Evolutionary conservation across 2,797 vertebrate genomes (phyloP), one percentile per base, ranked within the genome.

Genomic region (Coilia nasus): DNA sequence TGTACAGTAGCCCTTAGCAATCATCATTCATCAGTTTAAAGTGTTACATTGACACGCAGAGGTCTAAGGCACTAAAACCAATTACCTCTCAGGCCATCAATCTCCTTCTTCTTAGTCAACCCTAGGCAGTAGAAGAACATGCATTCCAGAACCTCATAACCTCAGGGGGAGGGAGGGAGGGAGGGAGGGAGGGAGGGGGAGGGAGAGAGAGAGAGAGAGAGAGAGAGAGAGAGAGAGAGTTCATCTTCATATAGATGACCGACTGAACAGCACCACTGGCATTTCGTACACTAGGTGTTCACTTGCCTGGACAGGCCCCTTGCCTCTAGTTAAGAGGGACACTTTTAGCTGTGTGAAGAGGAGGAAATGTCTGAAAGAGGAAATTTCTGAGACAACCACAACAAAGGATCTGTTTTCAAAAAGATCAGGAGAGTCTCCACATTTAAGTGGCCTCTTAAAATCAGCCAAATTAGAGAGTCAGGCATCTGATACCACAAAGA

Each of bases 271-370:
- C 17, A 23, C 67, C 67, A 75, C 67, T 75, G 67, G 67, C 67
- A 3, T 35, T 75, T 41, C 31, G 35, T 31, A 75, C 31, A 41
- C 15, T 28, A 14, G 23, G 62, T 67, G 62, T 31, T 67, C 25
- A 88, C 92, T 75, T 93, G 95, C 94, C 90, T 88, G 90, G 85
- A 91, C 94, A 94, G 87, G 94, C 91, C 25, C 81, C 9, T 81
- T 83, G 91, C 50, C 50, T 35, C 67, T 75, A 35, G 67, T 93
- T 91, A 90, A 91, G 90, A 88, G 82, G 87, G 82, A 88, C 82
- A 44, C 90, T 89, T 91, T 86, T 46, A 88, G 81, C 56, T 88
- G 84, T 87, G 87, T 92, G 91, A 93, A 93, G 93, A 91, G 89
- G 83, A 91, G 87, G 90, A 90, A 91, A 87, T 88, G 90, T 90